Evolutionary conservation across 35 echinoderm and acorn worm genomes (phyloP).

Genomic region (Anneissia japonica): DNA sequence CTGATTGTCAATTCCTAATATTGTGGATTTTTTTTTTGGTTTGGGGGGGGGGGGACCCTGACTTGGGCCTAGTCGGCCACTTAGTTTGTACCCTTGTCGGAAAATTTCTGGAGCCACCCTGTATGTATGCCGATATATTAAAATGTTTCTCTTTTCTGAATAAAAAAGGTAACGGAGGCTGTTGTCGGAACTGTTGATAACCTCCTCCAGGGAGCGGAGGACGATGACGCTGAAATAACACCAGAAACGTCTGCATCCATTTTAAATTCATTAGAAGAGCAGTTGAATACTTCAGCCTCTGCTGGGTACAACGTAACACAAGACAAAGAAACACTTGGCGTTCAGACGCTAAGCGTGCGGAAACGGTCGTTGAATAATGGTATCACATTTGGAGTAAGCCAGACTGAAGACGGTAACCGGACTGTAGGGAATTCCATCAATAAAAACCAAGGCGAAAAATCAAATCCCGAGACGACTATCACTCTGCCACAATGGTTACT

Average conservation of each 20-base stretch:
- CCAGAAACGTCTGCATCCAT: neutral
- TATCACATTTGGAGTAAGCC: neutral
- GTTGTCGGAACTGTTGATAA: neutral
- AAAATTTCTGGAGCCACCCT: no score
- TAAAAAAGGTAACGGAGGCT: neutral
- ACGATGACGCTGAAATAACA: neutral
- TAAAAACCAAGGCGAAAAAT: neutral
- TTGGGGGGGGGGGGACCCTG: no score
- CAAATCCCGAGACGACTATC: neutral
- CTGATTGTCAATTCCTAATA: no score
- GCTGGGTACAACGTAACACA: neutral
- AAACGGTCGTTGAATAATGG: neutral
- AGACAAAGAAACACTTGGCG: neutral
- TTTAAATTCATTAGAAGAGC: neutral
- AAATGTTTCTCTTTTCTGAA: no score
- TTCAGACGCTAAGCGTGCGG: neutral
- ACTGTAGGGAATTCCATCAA: neutral
- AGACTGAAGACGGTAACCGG: neutral
- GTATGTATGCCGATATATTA: no score
- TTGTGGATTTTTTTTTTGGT: no score
- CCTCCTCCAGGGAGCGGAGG: neutral
- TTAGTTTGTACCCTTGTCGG: no score
- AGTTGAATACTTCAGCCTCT: neutral
- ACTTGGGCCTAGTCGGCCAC: no score
- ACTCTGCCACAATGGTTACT: neutral